Base-by-base conservation (phyloP, 2,113 vertebrate genomes). In the Pelecanus crispus region DNA sequence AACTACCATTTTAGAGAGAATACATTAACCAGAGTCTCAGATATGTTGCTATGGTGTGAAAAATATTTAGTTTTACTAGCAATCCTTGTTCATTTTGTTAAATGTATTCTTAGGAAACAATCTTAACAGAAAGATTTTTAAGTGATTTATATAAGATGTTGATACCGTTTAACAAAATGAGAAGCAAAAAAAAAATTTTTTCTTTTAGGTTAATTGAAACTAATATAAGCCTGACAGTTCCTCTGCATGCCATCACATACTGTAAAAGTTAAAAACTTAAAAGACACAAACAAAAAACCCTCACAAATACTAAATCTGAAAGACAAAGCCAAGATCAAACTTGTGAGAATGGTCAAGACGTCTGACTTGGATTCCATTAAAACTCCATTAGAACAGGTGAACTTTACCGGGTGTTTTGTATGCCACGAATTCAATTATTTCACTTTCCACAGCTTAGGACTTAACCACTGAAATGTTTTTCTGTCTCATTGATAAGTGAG, bases 51-150 rank as follows among this genome's bases (percentile, higher is more conserved):
- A 98, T 98, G 97, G 96, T 97, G 93, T 97, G 90, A 96, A 98
- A 98, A 98, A 98, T 98, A 98, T 97, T 98, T 98, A 95, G 97
- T 96, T 97, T 95, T 96, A 56, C 94, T 82, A 97, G 89, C 75
- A 78, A 90, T 93, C 91, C 97, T 82, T n/a, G 53, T 91, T 96
- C 93, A 81, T 97, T 97, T 96, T 95, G 83, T 90, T 97, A 96
- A 97, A 97, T 95, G 91, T 96, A 87, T 97, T 97, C 94, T 95
- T 79, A 65, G 90, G 93, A 97, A 97, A 82, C 62, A 77, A 26
- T 96, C 96, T 96, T 92, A 97, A 77, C 88, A 74, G 95, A 95
- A 96, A 90, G 56, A 25, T 90, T 95, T 79, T 81, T 59, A 67
- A 81, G 44, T 82, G 0, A 68, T 91, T 96, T 90, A 61, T 97